Evolutionary conservation across 2,888 invertebrate genomes (phyloP).

Genomic region (Parochlus steinenii): DNA sequence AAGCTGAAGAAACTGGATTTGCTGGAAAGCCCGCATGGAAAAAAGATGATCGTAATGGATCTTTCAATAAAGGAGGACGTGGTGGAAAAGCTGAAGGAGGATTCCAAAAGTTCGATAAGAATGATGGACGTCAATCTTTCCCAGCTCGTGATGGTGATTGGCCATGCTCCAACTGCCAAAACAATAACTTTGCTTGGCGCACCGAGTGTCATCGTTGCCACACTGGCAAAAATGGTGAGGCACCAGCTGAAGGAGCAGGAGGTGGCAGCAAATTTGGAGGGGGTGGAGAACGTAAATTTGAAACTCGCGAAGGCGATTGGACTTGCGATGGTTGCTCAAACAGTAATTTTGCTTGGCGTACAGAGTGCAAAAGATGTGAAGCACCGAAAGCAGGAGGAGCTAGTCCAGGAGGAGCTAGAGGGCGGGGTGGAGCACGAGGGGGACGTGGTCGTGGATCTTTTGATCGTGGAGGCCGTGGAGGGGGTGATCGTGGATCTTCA

Average conservation of each 20-base stretch:
- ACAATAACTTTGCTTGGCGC: slow-evolving; percentile 19
- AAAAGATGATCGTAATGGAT: slow-evolving; percentile 16
- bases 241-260: slow-evolving; percentile 16
- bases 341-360: slow-evolving; percentile 18
- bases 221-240: slow-evolving; percentile 16
- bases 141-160: slow-evolving; percentile 18
- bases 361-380: slow-evolving; percentile 16
- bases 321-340: slow-evolving; percentile 18
- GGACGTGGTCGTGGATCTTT: slow-evolving; percentile 19
- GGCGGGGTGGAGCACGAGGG: slow-evolving; percentile 17
- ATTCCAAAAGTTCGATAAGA: slow-evolving; percentile 21
- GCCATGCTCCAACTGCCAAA: slow-evolving; percentile 18
- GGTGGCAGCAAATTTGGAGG: slow-evolving; percentile 21
- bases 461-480: slow-evolving; percentile 17
- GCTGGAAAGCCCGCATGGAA: slow-evolving; percentile 13
- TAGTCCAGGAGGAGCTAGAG: slow-evolving; percentile 18
- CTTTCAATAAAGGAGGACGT: too few species aligned
- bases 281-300: slow-evolving; percentile 19
- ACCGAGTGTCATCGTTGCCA: slow-evolving; percentile 16
- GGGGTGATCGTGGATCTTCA: slow-evolving; percentile 25
- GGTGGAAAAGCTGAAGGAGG: slow-evolving; percentile 27
- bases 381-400: slow-evolving; percentile 16
- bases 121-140: slow-evolving; percentile 16
- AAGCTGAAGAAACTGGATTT: slow-evolving; percentile 22
- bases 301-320: slow-evolving; percentile 14